Evolutionary conservation across 1,140 invertebrate species (phyloP).

Genomic region (Drusus annulatus): DNA sequence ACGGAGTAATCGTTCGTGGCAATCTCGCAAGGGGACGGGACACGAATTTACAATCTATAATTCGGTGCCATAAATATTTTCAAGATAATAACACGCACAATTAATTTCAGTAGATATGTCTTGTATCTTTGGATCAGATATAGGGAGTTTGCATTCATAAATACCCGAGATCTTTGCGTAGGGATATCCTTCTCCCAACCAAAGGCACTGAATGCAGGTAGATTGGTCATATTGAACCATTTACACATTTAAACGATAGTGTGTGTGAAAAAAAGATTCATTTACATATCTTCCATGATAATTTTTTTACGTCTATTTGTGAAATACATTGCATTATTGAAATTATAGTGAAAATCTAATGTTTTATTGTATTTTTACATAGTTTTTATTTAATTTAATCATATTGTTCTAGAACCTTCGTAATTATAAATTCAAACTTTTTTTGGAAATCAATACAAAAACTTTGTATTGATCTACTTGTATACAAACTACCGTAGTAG

Average conservation of each 20-base stretch:
- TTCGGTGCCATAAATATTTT: conserved; percentile 57
- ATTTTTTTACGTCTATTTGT: no score
- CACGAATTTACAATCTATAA: conserved; percentile 54
- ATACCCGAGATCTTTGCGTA: conserved; percentile 34
- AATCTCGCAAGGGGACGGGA: conserved; percentile 42
- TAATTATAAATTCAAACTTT: no score
- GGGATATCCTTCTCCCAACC: not conserved
- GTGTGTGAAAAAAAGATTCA: no score
- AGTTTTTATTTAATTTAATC: no score
- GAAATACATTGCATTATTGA: no score
- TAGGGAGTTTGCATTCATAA: conserved; percentile 42
- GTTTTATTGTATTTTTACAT: no score
- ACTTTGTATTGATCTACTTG: no score
- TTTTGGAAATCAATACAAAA: no score
- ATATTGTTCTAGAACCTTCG: no score
- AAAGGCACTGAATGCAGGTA: not conserved
- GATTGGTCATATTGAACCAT: not conserved
- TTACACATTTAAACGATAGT: not conserved
- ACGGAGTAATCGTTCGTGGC: conserved; percentile 36
- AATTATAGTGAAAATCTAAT: no score
- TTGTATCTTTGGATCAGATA: conserved; percentile 48
- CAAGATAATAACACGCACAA: conserved; percentile 56
- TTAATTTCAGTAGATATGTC: conserved; percentile 57
- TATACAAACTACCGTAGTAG: no score
- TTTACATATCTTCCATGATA: no score